Percentiles rank a stretch among this genome's conserved stretches.
Evolutionary conservation across 1,140 invertebrate species (phyloP).

Genomic region (Penaeus japonicus): DNA sequence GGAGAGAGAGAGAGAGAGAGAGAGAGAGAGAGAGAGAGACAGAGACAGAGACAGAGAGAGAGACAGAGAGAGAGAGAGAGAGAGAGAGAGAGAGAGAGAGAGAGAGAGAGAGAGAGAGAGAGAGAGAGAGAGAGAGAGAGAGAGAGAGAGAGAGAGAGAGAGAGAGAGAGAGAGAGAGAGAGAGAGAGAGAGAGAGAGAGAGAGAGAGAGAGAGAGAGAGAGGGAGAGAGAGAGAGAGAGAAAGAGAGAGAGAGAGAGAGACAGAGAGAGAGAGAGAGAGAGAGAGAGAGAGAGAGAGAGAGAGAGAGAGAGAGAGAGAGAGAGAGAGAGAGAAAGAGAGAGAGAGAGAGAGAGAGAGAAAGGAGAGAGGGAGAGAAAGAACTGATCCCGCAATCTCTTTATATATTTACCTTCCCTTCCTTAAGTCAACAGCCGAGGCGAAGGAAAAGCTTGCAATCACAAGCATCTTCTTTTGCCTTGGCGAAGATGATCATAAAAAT

Average conservation of each 20-base stretch:
- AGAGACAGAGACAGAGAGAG: neutral
- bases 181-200: neutral
- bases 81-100: neutral
- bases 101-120: neutral
- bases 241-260: neutral
- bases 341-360: too few relatives aligned
- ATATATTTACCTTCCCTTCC: too few relatives aligned
- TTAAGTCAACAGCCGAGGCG: too few relatives aligned
- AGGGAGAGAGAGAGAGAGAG: neutral
- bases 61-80: neutral
- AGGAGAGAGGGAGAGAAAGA: too few relatives aligned
- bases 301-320: slow-evolving; percentile 11
- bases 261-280: neutral
- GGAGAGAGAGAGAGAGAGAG: neutral
- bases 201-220: neutral
- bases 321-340: neutral
- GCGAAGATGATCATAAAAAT: too few relatives aligned
- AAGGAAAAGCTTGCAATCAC: too few relatives aligned
- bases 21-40: neutral
- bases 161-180: slow-evolving; percentile 6
- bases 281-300: slow-evolving; percentile 2
- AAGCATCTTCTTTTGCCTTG: neutral
- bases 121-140: neutral
- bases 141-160: neutral
- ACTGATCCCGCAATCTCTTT: too few relatives aligned